Percentiles rank a stretch among this genome's conserved stretches.
phyloP scores from a whole-genome alignment of 2,113 vertebrate genomes.

The Lagopus muta region DNA sequence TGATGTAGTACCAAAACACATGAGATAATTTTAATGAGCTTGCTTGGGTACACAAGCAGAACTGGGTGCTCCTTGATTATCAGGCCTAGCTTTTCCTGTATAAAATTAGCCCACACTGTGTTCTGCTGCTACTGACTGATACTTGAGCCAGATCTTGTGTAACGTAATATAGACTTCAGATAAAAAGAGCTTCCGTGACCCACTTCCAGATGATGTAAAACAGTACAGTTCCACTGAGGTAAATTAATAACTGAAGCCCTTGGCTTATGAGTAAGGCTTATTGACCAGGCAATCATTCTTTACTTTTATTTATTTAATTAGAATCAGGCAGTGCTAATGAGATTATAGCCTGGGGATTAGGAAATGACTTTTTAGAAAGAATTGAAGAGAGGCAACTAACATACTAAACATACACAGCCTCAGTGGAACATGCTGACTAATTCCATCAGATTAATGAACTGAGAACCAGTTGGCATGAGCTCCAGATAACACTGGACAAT shows the following conservation, averaged over 20 bases:
- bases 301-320: conserved; percentile 43
- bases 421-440: neutral
- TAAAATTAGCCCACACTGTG: neutral
- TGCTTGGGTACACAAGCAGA: neutral
- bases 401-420: neutral
- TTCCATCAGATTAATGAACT: conserved; percentile 13
- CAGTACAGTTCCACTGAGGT: neutral
- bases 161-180: neutral
- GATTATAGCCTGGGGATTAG: conserved; percentile 25
- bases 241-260: neutral
- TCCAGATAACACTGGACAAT: neutral
- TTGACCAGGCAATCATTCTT: conserved; percentile 9
- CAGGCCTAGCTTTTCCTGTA: neutral
- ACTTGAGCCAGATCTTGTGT: neutral
- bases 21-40: neutral
- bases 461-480: neutral
- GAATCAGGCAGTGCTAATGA: conserved; percentile 19
- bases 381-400: neutral
- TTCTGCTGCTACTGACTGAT: neutral
- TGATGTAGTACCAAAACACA: neutral
- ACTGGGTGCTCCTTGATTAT: neutral
- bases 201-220: conserved; percentile 1
- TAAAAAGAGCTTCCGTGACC: neutral
- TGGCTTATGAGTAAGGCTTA: neutral
- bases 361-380: conserved; percentile 37